phyloP scores from a whole-genome alignment of 2,113 vertebrate species.

The Sinocyclocheilus rhinocerous region DNA sequence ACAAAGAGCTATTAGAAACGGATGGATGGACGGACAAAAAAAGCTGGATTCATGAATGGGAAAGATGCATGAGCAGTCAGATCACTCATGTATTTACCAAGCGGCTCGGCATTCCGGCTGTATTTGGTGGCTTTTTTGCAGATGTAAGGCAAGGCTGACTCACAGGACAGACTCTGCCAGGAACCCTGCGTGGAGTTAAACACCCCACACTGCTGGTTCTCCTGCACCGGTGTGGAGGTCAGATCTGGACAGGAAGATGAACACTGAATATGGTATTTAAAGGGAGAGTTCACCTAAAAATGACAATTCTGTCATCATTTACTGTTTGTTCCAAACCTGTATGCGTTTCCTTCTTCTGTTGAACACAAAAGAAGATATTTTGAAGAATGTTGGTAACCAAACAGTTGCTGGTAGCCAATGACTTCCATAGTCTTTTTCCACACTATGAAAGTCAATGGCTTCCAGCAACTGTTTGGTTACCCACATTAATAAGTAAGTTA shows the following conservation, averaged over 20 bases:
- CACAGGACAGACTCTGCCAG: slow-evolving; percentile 85
- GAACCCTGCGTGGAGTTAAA: slow-evolving; percentile 72
- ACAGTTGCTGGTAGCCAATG: neutral
- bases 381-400: neutral
- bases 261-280: neutral
- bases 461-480: neutral
- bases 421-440: no score
- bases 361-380: no score
- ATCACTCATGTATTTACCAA: slow-evolving; percentile 76
- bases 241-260: slow-evolving; percentile 59
- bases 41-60: neutral
- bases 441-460: neutral
- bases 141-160: slow-evolving; percentile 84
- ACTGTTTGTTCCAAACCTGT: no score
- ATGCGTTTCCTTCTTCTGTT: no score
- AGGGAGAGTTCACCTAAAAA: no score
- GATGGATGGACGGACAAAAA: neutral
- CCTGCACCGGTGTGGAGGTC: slow-evolving; percentile 63
- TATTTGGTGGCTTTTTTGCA: slow-evolving; percentile 87
- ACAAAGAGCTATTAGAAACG: neutral
- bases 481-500: neutral
- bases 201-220: slow-evolving; percentile 81
- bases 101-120: slow-evolving; percentile 69
- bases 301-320: no score
- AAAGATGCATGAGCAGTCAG: neutral